Base-by-base conservation (phyloP, 2,888 invertebrate species). In the Macrosoma leucophasiata region DNA sequence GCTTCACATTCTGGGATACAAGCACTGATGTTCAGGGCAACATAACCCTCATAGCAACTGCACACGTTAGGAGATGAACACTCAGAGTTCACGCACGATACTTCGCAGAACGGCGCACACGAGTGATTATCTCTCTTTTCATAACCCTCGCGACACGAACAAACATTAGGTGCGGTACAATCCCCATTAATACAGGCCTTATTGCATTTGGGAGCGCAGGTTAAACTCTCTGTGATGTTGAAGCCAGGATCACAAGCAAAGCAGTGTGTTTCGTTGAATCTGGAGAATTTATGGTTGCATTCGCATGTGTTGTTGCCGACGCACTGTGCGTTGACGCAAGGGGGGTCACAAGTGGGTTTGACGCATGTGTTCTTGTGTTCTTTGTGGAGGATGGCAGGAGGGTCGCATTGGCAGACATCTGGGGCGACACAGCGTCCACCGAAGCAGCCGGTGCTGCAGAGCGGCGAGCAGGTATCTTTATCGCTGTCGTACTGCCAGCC, bases 371-470 rank as follows among this genome's bases (percentile, higher is more conserved):
- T 72, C n/a, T 45, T 46, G 19, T 55, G 50, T 55, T 75, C 74
- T n/a, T 49, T 52, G 23, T 58, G 60, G 11, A 71, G 60, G 39
- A 52, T 43, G 2, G 60, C 26, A 0, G 79, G 79, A 0, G 69
- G 42, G 3, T 65, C 56, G 39, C 84, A 82, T 4, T 52, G 47
- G 48, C 84, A 84, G 8, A 43, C 43, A 13, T 78, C 67, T 1
- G 82, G 84, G 1, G 62, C 62, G 2, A 65, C 47, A 46, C 85
- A 84, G 3, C 60, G 63, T 2, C 88, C 88, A 24, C 67, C 61
- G 2, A 39, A 46, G 48, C 87, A 88, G 1, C 77, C 78, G 0
- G 75, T 77, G 36, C 72, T 73, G 52, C 88, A 88, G 1, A 71
- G 59, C 0, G 88, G 84, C 1, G 60, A 51, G 44, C 88, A 88